Evolutionary conservation across 1,140 invertebrate genomes (phyloP).

Genomic region (Leptinotarsa undecemlineata): DNA sequence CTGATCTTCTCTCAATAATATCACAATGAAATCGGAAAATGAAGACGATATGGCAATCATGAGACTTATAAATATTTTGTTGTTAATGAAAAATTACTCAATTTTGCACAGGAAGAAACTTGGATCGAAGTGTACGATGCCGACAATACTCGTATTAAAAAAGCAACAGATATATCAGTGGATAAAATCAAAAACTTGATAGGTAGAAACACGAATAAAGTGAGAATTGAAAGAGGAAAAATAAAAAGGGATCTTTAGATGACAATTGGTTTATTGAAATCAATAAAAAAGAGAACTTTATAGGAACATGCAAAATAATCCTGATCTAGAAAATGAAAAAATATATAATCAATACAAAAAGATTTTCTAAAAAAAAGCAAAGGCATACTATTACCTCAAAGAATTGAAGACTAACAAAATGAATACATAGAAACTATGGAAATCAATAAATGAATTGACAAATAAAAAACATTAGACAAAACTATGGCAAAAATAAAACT

Average conservation of each 20-base stretch:
- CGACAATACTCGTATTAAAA: background rate
- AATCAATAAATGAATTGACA: background rate
- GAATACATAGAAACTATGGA: background rate
- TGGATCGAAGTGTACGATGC: background rate
- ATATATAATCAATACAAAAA: too few relatives aligned
- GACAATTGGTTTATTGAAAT: background rate
- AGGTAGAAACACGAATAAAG: background rate
- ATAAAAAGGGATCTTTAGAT: background rate
- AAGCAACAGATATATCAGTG: slow-evolving; percentile 9
- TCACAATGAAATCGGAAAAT: too few relatives aligned
- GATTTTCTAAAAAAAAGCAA: too few relatives aligned
- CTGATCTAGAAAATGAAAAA: background rate
- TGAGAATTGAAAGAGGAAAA: background rate
- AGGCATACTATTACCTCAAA: too few relatives aligned
- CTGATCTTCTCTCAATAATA: too few relatives aligned
- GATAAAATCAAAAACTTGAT: background rate
- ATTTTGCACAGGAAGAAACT: too few relatives aligned
- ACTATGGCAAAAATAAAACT: too few relatives aligned
- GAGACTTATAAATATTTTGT: too few relatives aligned
- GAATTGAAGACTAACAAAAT: background rate
- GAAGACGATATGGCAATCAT: too few relatives aligned
- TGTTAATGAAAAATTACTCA: background rate
- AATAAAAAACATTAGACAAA: background rate
- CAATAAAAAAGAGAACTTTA: background rate
- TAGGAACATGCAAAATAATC: background rate